Percentiles rank a stretch among this genome's conserved stretches.
These are phyloP conservation scores for Papio anubis DNA, from an alignment of 2,113 vertebrate genomes.

Conservation along the genomic window DNA sequence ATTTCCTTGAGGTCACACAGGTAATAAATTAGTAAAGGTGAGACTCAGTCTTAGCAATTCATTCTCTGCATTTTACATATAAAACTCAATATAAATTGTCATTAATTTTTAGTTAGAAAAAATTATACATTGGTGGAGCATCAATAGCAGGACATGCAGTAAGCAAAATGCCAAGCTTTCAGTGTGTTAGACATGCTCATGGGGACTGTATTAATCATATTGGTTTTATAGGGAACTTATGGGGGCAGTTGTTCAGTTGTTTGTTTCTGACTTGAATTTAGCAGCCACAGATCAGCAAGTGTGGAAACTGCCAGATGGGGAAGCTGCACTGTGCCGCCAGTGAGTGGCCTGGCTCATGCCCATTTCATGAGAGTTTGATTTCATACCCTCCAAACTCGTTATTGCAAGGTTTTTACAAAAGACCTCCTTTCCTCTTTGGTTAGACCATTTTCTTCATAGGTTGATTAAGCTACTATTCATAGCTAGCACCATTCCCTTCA, in stretches of 20 bases:
- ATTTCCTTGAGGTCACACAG: background rate
- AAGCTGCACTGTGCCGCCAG: background rate
- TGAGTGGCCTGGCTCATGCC: background rate
- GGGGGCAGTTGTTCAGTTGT: background rate
- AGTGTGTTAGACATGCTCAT: background rate
- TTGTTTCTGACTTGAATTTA: background rate
- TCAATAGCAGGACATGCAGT: background rate
- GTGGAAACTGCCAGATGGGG: background rate
- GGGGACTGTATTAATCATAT: background rate
- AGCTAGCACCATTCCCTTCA: background rate
- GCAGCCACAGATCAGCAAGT: background rate
- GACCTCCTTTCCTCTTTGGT: background rate
- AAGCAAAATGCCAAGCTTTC: constrained; percentile 6
- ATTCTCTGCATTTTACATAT: background rate
- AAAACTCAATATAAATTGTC: background rate
- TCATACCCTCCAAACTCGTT: background rate
- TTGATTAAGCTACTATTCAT: background rate
- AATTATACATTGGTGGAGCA: background rate
- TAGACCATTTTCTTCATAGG: background rate
- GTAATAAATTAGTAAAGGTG: constrained; percentile 4
- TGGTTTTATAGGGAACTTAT: background rate
- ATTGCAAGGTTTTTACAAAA: background rate
- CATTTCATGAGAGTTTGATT: background rate
- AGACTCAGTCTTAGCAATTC: background rate
- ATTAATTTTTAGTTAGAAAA: constrained; percentile 24